Evolutionary conservation across 2,888 invertebrate genomes (phyloP).

Genomic region (Sarcophaga caerulescens): DNA sequence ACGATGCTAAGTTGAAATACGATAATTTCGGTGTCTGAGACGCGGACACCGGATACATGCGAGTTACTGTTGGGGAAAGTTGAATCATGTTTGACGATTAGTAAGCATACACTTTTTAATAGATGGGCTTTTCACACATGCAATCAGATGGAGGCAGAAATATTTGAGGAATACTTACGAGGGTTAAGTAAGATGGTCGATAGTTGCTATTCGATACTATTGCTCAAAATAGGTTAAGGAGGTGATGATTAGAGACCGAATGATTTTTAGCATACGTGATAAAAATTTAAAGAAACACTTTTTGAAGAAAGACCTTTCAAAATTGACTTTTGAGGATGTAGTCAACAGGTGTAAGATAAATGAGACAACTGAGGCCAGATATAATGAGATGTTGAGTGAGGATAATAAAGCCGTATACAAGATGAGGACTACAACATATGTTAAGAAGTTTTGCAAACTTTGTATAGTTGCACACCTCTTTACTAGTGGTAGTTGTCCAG

Average conservation of each 20-base stretch:
- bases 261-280: slow-evolving; percentile 18
- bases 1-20: slow-evolving; percentile 24
- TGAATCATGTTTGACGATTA: not conserved
- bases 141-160: slow-evolving; percentile 17
- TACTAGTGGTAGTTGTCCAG: slow-evolving; percentile 14
- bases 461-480: slow-evolving; percentile 3
- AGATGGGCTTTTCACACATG: slow-evolving; percentile 19
- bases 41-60: not conserved
- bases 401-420: not conserved
- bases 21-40: slow-evolving; percentile 21
- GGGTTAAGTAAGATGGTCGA: slow-evolving; percentile 2
- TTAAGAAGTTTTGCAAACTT: slow-evolving; percentile 11
- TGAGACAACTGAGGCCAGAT: slow-evolving; percentile 4
- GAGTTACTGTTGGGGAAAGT: not conserved
- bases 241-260: not conserved
- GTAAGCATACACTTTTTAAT: slow-evolving; percentile 7
- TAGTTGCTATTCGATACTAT: slow-evolving; percentile 21
- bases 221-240: slow-evolving; percentile 5
- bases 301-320: slow-evolving; percentile 26
- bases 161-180: slow-evolving; percentile 9
- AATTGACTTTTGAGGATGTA: slow-evolving; percentile 23
- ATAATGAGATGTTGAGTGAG: not conserved
- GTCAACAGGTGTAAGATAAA: slow-evolving; percentile 10
- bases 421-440: not conserved
- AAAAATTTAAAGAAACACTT: slow-evolving; percentile 14